Conservation (phyloP, 2,888 invertebrate species). For the Acanthococcus lagerstroemiae region DNA sequence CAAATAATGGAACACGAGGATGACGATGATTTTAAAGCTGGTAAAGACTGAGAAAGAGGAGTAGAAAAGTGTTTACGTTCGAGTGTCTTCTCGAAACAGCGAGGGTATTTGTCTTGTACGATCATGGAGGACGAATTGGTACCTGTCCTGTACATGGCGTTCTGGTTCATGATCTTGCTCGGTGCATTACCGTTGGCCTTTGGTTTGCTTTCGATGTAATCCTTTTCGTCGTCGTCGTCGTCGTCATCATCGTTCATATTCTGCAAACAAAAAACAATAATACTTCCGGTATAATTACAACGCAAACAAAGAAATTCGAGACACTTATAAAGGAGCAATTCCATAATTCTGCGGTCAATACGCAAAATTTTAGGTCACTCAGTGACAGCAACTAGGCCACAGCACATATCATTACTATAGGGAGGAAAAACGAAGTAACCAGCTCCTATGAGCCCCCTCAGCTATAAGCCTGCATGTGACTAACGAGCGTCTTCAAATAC, state of each 20-base stretch:
- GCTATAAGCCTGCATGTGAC: too few relatives aligned
- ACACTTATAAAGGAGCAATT: too few relatives aligned
- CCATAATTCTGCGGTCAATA: too few relatives aligned
- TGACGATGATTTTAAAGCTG: conserved; percentile 12
- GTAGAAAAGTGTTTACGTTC: conserved; percentile 19
- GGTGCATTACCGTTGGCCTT: neutral
- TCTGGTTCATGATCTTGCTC: conserved; percentile 7
- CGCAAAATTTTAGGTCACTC: too few relatives aligned
- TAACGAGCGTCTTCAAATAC: too few relatives aligned
- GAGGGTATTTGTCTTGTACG: conserved; percentile 5
- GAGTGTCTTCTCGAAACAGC: conserved; percentile 7
- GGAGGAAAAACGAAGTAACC: too few relatives aligned
- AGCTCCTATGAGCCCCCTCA: too few relatives aligned
- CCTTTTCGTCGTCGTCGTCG: conserved; percentile 28
- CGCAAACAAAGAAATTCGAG: too few relatives aligned
- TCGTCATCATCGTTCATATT: conserved; percentile 33
- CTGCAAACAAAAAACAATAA: conserved; percentile 18
- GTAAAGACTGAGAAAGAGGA: conserved; percentile 9
- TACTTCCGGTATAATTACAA: too few relatives aligned
- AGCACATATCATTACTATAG: too few relatives aligned
- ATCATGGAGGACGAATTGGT: conserved; percentile 20
- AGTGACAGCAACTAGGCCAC: too few relatives aligned
- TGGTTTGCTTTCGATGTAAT: neutral
- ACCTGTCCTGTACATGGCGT: conserved; percentile 30
- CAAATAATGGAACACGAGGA: conserved; percentile 14